phyloP scores from a whole-genome alignment of 2,797 vertebrate genomes.

The Sylvia borin region DNA sequence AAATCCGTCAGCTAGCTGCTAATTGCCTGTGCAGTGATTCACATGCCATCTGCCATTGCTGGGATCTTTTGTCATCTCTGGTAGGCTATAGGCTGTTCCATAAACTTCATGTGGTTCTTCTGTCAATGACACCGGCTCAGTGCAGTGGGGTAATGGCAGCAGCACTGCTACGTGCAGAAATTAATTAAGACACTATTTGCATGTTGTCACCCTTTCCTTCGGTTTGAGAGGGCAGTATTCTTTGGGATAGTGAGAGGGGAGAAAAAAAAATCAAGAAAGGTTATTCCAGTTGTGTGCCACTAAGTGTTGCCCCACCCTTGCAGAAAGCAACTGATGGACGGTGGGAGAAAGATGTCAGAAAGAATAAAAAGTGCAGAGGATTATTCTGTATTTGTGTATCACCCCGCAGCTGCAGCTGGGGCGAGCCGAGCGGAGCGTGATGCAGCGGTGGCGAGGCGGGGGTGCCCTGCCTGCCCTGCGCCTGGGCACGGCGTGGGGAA shows the following conservation, averaged over 20 bases:
- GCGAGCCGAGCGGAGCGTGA: not conserved
- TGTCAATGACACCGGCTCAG: not conserved
- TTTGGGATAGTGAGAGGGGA: not conserved
- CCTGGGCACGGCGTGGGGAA: not conserved
- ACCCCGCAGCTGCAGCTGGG: not conserved
- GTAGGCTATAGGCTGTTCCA: constrained; percentile 21
- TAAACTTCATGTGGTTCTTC: constrained; percentile 35
- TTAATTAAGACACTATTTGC: not conserved
- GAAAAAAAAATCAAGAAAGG: not conserved
- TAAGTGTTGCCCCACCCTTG: not conserved
- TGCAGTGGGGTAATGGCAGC: not conserved
- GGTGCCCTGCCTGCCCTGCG: not conserved
- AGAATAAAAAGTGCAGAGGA: not conserved
- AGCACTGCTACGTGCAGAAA: not conserved
- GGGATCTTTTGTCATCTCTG: constrained; percentile 52
- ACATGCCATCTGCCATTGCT: constrained; percentile 68
- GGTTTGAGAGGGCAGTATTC: not conserved
- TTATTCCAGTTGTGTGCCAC: not conserved
- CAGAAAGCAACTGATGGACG: not conserved
- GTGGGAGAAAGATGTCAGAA: not conserved
- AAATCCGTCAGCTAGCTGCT: constrained; percentile 64
- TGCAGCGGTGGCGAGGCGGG: not conserved
- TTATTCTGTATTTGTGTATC: not conserved
- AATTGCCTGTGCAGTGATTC: constrained; percentile 68
- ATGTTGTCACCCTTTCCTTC: not conserved